phyloP scores from a whole-genome alignment of 1,140 invertebrate genomes.

The Drosophila bipectinata region DNA sequence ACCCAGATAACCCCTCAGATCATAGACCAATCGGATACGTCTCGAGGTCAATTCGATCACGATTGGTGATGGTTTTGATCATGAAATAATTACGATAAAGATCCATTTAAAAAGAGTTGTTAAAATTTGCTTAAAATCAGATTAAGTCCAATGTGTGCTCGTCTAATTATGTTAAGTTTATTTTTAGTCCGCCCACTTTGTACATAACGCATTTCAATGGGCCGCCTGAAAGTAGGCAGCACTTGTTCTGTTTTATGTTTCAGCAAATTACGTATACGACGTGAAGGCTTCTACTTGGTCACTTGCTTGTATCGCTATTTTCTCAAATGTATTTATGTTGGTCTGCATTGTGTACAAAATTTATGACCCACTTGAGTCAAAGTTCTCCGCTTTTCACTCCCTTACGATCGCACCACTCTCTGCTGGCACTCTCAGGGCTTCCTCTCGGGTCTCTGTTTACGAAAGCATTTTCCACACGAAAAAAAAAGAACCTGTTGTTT shows the following conservation, averaged over 20 bases:
- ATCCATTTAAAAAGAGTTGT: not conserved
- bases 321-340: constrained; percentile 12
- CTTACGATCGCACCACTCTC: constrained; percentile 9
- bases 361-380: constrained; percentile 61
- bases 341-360: constrained; percentile 36
- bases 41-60: constrained; percentile 3
- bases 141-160: not conserved
- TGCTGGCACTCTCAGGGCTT: constrained; percentile 11
- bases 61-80: not conserved
- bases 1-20: constrained; percentile 24
- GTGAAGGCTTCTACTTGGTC: constrained; percentile 50
- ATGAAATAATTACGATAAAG: not conserved
- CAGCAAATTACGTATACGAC: constrained; percentile 75
- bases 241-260: not conserved
- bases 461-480: constrained; percentile 38
- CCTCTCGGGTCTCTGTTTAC: constrained; percentile 65
- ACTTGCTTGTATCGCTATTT: constrained; percentile 26
- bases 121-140: not conserved
- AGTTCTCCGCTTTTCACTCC: constrained; percentile 29
- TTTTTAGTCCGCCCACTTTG: constrained; percentile 34
- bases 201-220: not conserved
- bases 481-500: constrained; percentile 60
- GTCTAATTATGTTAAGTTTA: constrained; percentile 34
- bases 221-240: constrained; percentile 70
- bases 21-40: not conserved